Base-by-base conservation (phyloP, 2,888 invertebrate genomes). In the Cerastis rubricosa region DNA sequence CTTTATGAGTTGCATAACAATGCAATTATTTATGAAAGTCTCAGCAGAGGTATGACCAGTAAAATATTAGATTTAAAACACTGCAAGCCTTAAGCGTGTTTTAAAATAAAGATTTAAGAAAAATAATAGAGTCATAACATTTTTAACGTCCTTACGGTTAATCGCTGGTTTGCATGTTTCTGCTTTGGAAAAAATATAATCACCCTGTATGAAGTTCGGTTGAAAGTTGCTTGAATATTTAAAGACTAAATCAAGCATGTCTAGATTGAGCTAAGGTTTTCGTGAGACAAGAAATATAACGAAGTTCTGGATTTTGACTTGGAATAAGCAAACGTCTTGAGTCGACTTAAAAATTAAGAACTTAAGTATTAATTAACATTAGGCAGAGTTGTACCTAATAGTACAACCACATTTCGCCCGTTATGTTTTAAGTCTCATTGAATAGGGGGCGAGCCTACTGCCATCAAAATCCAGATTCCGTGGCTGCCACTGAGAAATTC, bases 141-240 rank as follows among this genome's bases (percentile, higher is more conserved):
- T 91, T 91, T 90, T 93, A 93, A 94, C 92, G 93, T 91, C 80
- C 88, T 91, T 92, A 74, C 71, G 45, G 73, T 93, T 95, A 94
- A 95, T 95, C 90, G 92, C 85, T 86, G 83, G 89, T 89, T 95
- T 89, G 95, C 95, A 94, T 95, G 95, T 93, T 92, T 83, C 86
- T 84, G 59, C 74, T 78, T 88, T 83, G 88, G 89, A 92, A 93
- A 40, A 94, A 92, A 92, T 90, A 85, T 90, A 92, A 92, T 92
- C 90, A 90, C 90, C 90, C 90, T 90, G 90, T 91, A 91, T 85
- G 88, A 90, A 92, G 89, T 92, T 91, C 73, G 85, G 86, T 78
- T 87, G 87, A 89, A 80, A 90, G 90, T 90, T 89, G 90, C 91
- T 92, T 88, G 89, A 90, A 91, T 91, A 91, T 91, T 92, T 92